Evolutionary conservation across 2,888 invertebrate species (phyloP).

Genomic region (Volucella inanis): DNA sequence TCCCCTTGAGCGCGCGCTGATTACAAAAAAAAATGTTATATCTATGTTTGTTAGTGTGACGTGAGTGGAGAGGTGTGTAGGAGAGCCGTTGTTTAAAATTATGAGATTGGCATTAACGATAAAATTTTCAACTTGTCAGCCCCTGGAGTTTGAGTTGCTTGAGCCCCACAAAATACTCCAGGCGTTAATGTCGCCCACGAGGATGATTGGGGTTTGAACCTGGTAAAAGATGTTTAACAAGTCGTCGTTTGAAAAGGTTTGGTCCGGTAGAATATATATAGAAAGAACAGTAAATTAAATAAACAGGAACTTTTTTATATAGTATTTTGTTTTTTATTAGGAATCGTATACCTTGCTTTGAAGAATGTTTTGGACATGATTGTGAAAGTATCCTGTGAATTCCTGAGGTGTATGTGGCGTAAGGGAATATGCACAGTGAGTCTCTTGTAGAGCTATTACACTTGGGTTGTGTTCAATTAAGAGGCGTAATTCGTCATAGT

Average conservation of each 20-base stretch:
- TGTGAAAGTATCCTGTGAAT: conserved; percentile 37
- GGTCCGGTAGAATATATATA: too few relatives aligned
- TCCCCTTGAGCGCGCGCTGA: too few relatives aligned
- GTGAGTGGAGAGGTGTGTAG: conserved; percentile 29
- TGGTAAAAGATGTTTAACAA: too few relatives aligned
- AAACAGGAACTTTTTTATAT: neutral
- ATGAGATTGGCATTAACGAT: conserved; percentile 35
- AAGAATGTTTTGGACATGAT: neutral
- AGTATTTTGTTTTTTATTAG: conserved; percentile 29
- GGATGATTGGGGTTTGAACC: too few relatives aligned
- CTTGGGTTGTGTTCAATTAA: conserved; percentile 11
- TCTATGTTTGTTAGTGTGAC: too few relatives aligned
- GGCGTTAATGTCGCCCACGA: too few relatives aligned
- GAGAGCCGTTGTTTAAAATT: conserved; percentile 39
- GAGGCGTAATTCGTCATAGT: conserved; percentile 34
- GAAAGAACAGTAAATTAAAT: too few relatives aligned
- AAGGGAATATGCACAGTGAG: too few relatives aligned
- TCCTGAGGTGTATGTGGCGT: neutral
- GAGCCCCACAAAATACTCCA: too few relatives aligned
- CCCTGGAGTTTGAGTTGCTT: conserved; percentile 47
- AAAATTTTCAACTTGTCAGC: conserved; percentile 6
- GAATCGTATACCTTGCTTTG: conserved; percentile 17
- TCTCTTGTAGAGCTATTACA: conserved; percentile 46
- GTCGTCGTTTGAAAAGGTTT: too few relatives aligned
- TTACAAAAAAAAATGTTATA: too few relatives aligned